These are phyloP conservation scores for Lophotriccus pileatus DNA, from an alignment of 2,797 vertebrate genomes.

Conservation along the genomic window DNA sequence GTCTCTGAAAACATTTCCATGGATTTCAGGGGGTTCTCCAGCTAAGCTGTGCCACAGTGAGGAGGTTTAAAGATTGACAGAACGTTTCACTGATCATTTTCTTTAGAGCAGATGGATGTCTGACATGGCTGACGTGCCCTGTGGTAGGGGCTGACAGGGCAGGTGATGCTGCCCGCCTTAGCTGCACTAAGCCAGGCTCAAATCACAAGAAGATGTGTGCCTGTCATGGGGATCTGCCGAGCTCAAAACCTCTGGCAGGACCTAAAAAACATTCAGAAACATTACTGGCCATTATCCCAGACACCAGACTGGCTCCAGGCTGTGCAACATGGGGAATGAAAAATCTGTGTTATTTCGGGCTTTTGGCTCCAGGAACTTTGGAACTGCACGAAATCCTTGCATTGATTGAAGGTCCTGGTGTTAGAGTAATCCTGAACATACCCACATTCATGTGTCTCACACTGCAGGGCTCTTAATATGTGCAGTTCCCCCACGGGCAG, in stretches of 20 bases:
- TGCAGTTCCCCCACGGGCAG: background rate
- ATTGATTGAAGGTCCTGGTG: background rate
- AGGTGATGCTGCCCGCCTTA: background rate
- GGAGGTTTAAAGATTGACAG: background rate
- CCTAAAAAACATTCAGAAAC: background rate
- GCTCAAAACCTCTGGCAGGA: background rate
- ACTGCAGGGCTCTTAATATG: background rate
- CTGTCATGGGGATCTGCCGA: background rate
- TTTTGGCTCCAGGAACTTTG: background rate
- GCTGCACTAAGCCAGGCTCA: background rate
- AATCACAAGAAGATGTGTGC: background rate
- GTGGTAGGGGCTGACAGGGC: background rate
- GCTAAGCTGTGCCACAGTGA: background rate
- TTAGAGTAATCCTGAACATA: background rate
- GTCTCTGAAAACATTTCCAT: background rate
- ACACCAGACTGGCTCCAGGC: background rate
- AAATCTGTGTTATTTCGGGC: background rate
- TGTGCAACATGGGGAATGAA: background rate
- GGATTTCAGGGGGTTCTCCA: background rate
- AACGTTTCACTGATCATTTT: background rate
- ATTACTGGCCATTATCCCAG: background rate
- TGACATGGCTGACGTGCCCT: background rate
- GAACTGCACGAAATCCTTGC: background rate
- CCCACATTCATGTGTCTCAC: background rate
- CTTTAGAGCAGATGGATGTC: background rate